Base-by-base conservation (phyloP, 2,888 invertebrate genomes). In the Volucella zonaria region DNA sequence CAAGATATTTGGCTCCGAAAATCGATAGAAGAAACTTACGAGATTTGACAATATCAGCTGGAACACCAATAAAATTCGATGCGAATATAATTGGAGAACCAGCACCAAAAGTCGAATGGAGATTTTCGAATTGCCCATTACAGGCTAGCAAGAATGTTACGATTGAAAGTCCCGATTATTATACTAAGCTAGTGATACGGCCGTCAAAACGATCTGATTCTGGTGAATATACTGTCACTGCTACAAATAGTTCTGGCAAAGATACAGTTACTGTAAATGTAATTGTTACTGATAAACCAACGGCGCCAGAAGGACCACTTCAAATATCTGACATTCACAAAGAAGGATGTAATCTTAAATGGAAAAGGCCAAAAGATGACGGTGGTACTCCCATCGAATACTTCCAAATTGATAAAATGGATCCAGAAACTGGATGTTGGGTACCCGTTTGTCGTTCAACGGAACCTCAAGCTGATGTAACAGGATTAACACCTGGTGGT, bases 31-130 rank as follows among this genome's bases (percentile, higher is more conserved):
- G 97, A 87, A 96, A 98, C 90, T 93, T 99, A 38, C 95, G 97
- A 49, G 97, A 98, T 89, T 93, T 98, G 52, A 97, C 97, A 1
- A 93, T 99, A 73, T 98, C 98, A 47, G 96, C 97, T 56, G 98
- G 99, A 51, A 95, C 97, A 23, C 95, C 97, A 18, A 94, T 99
- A 86, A 98, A 98, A 92, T 95, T 98, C 89, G 98, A 98, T 89
- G 98, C 97, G 0, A 95, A 95, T 85, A 96, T 99, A 75, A 96
- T 95, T 89, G 99, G 99, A 76, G 98, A 99, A 90, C 99, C 99
- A 1, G 96, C 97, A 74, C 99, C 99, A 61, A 96, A 95, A 79
- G 96, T 97, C 23, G 96, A 96, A 89, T 99, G 99, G 99, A 95
- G 96, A 89, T 96, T 95, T 90, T 96, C 96, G 87, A 96, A 96